Conservation (phyloP, 2,797 vertebrate genomes). For the Cichlasoma orientale region DNA sequence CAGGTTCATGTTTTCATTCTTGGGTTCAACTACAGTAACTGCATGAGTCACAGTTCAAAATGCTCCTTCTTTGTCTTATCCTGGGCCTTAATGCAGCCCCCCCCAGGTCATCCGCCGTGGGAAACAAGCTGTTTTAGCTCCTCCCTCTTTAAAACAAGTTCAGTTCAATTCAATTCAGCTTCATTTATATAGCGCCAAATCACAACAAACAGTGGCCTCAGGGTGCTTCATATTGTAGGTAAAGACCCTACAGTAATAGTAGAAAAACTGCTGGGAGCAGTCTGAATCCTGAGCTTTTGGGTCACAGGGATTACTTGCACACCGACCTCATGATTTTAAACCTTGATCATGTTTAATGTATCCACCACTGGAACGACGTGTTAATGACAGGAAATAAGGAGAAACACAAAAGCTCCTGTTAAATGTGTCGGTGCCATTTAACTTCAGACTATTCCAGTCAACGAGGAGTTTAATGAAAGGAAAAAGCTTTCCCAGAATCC, state of each 20-base stretch:
- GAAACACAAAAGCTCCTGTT: rapidly evolving
- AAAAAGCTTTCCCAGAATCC: background rate
- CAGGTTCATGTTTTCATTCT: too few relatives aligned
- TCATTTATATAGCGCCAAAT: too few relatives aligned
- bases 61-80: too few relatives aligned
- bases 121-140: too few relatives aligned
- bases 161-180: too few relatives aligned
- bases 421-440: background rate
- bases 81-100: too few relatives aligned
- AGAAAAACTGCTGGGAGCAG: background rate
- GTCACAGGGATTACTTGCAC: background rate
- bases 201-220: too few relatives aligned
- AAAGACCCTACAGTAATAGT: background rate
- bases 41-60: too few relatives aligned
- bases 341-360: background rate
- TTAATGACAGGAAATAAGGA: background rate
- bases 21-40: too few relatives aligned
- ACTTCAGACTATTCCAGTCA: background rate
- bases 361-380: rapidly evolving
- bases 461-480: background rate
- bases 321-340: background rate
- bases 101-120: too few relatives aligned
- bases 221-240: too few relatives aligned
- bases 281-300: background rate
- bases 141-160: too few relatives aligned